phyloP scores from a whole-genome alignment of 2,888 invertebrate genomes.

The Tribolium freemani region DNA sequence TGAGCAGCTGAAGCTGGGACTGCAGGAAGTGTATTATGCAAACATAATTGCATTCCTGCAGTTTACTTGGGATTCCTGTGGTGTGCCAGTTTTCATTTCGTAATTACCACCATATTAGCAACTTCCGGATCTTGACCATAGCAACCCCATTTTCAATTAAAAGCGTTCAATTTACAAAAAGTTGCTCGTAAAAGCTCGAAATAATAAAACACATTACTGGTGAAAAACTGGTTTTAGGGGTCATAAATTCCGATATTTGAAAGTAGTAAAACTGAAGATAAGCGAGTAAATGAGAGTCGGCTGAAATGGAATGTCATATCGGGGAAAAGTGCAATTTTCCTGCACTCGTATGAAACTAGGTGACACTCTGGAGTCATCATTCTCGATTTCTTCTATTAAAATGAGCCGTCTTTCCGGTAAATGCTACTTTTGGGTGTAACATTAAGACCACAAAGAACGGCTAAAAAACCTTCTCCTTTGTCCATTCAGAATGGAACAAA shows the following conservation, averaged over 20 bases:
- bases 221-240: background rate
- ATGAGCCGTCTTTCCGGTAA: slow-evolving; percentile 53
- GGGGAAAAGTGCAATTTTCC: slow-evolving; percentile 24
- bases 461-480: slow-evolving; percentile 32
- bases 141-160: slow-evolving; percentile 10
- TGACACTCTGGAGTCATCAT: slow-evolving; percentile 19
- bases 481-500: slow-evolving; percentile 46
- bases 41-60: slow-evolving; percentile 33
- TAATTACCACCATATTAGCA: slow-evolving; percentile 25
- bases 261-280: slow-evolving; percentile 18
- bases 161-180: background rate
- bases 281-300: slow-evolving; percentile 1
- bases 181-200: background rate
- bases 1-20: slow-evolving; percentile 7
- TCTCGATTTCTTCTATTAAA: slow-evolving; percentile 54
- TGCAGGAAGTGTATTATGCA: slow-evolving; percentile 38
- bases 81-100: slow-evolving; percentile 17
- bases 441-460: slow-evolving; percentile 32
- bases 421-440: slow-evolving; percentile 44
- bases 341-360: slow-evolving; percentile 8
- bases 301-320: slow-evolving; percentile 20
- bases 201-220: slow-evolving; percentile 1
- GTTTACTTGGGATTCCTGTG: slow-evolving; percentile 28
- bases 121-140: slow-evolving; percentile 17
- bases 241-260: slow-evolving; percentile 5